Conservation (phyloP, 2,113 vertebrate genomes). For the Dendropsophus ebraccatus region DNA sequence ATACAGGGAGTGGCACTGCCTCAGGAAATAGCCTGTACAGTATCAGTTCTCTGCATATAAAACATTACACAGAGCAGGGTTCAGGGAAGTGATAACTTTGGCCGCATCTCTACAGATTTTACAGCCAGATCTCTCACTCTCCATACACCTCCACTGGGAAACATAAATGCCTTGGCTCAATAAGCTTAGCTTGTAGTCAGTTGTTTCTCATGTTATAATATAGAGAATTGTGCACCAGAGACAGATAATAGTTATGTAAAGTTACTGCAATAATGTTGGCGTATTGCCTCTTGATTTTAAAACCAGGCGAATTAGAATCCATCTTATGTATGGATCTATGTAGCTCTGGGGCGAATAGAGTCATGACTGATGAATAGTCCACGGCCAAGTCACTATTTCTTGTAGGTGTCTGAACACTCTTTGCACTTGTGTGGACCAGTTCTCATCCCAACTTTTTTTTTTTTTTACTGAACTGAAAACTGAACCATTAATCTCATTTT, state of each 20-base stretch:
- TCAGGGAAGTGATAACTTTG: background rate
- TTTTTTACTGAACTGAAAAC: too few relatives aligned
- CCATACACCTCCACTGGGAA: conserved; percentile 3
- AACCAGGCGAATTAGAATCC: conserved; percentile 3
- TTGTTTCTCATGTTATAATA: background rate
- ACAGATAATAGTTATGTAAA: conserved; percentile 43
- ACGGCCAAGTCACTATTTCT: background rate
- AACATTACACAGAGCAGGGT: background rate
- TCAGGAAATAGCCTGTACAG: background rate
- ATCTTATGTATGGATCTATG: background rate
- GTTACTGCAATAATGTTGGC: conserved; percentile 9
- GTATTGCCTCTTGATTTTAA: background rate
- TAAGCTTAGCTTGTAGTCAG: background rate
- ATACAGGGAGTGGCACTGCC: too few relatives aligned
- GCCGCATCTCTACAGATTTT: background rate
- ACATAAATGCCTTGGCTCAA: conserved; percentile 23
- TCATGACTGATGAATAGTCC: background rate
- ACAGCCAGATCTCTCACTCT: conserved; percentile 21
- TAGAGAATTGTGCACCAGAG: conserved; percentile 9
- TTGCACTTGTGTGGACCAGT: too few relatives aligned
- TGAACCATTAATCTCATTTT: too few relatives aligned
- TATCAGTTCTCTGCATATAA: background rate
- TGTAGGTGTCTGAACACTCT: background rate
- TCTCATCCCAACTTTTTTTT: too few relatives aligned
- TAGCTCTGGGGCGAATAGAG: conserved; percentile 1